Evolutionary conservation across 37 sponge, comb jelly and placozoan genomes (phyloP).

Genomic region (Halichondria panicea): DNA sequence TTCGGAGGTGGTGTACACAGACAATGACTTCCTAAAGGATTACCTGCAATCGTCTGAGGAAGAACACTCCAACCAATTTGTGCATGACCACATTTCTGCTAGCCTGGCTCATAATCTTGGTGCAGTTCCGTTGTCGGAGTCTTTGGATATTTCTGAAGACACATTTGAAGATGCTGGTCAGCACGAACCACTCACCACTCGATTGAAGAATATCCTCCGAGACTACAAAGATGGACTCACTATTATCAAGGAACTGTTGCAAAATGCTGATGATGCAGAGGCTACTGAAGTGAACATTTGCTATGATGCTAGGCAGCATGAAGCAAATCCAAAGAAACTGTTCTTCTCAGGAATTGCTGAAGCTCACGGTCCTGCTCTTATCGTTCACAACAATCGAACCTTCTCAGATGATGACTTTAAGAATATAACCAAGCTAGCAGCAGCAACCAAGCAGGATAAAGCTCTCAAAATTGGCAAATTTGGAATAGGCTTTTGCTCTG

Average conservation of each 20-base stretch:
- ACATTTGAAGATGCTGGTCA: conserved; percentile 61
- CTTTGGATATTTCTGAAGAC: conserved; percentile 46
- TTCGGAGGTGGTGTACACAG: conserved; percentile 32
- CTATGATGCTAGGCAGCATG: conserved; percentile 39
- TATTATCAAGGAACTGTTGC: conserved; percentile 63
- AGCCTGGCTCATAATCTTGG: conserved; percentile 19
- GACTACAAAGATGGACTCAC: conserved; percentile 68
- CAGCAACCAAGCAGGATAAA: conserved; percentile 61
- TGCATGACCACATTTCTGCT: conserved; percentile 20
- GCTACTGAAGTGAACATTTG: conserved; percentile 63
- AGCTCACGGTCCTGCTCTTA: conserved; percentile 56
- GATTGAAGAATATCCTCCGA: conserved; percentile 59
- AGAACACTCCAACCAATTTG: neutral
- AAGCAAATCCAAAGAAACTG: conserved; percentile 1
- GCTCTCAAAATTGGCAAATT: conserved; percentile 71
- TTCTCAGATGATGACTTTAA: conserved; percentile 69
- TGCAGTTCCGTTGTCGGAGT: conserved; percentile 29
- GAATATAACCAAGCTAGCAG: conserved; percentile 76
- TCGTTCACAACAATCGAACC: conserved; percentile 38
- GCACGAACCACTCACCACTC: conserved; percentile 44
- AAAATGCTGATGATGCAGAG: conserved; percentile 81
- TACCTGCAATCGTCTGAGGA: conserved; percentile 6
- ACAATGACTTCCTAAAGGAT: conserved; percentile 27
- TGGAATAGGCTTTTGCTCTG: conserved; percentile 70
- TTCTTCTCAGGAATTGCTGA: conserved; percentile 53